Percentiles rank a stretch among this genome's conserved stretches.
Evolutionary conservation across 2,797 vertebrate genomes (phyloP).

Genomic region (Pagetopsis macropterus): DNA sequence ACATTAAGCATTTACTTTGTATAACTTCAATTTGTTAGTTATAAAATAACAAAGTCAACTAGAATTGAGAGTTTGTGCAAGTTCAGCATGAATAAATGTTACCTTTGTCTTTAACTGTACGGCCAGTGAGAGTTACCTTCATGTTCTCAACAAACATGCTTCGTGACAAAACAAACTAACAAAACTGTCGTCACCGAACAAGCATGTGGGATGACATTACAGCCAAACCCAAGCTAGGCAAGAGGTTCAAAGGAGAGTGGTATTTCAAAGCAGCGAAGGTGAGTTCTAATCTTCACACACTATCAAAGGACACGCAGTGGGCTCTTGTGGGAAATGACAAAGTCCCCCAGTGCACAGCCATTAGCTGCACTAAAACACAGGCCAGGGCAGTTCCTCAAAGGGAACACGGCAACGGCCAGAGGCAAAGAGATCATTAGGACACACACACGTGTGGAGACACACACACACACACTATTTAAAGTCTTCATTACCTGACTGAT

Average conservation of each 20-base stretch:
- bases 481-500: conserved; percentile 72
- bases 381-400: conserved; percentile 73
- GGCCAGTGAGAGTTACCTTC: background rate
- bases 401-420: conserved; percentile 58
- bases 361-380: conserved; percentile 79
- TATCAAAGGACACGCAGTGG: conserved; percentile 70
- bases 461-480: conserved; percentile 37
- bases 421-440: conserved; percentile 68
- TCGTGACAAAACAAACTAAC: conserved; percentile 9
- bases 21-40: too few species aligned
- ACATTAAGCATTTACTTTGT: too few species aligned
- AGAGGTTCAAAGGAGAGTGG: conserved; percentile 72
- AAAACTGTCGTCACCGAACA: background rate
- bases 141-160: conserved; percentile 7
- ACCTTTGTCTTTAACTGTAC: background rate
- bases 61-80: too few species aligned
- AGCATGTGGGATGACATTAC: conserved; percentile 37
- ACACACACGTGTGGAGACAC: conserved; percentile 59
- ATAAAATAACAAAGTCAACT: too few species aligned
- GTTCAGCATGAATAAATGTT: too few species aligned
- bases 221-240: conserved; percentile 39
- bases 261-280: conserved; percentile 70
- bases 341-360: conserved; percentile 65
- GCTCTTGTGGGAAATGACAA: conserved; percentile 78
- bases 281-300: conserved; percentile 71